Evolutionary conservation across 2,888 invertebrate species (phyloP).

Genomic region (Ennomos quercinarius): DNA sequence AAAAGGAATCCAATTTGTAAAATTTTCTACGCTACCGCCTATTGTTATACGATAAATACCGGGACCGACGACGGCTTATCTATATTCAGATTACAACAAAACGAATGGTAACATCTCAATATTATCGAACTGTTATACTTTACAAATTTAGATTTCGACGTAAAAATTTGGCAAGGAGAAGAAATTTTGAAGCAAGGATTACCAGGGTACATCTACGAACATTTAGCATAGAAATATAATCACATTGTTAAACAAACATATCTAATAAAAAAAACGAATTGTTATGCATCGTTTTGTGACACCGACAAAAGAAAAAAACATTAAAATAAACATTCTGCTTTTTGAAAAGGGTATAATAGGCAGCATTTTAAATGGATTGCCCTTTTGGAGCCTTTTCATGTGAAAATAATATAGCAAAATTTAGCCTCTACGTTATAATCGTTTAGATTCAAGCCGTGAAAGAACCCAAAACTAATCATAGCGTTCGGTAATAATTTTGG

Average conservation of each 20-base stretch:
- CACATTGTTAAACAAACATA: slow-evolving; percentile 7
- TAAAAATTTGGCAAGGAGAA: slow-evolving; percentile 23
- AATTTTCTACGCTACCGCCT: too few species aligned
- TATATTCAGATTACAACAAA: too few species aligned
- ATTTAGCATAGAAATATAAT: slow-evolving; percentile 28
- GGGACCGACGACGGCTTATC: too few species aligned
- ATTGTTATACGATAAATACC: too few species aligned
- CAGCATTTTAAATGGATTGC: slow-evolving; percentile 41
- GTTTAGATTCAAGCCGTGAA: slow-evolving; percentile 31
- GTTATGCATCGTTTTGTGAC: slow-evolving; percentile 10
- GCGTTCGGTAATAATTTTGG: slow-evolving; percentile 50
- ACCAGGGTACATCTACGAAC: slow-evolving; percentile 33
- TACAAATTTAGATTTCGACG: slow-evolving; percentile 13
- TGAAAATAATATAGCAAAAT: slow-evolving; percentile 21
- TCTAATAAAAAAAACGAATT: slow-evolving; percentile 13
- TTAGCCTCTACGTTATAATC: slow-evolving; percentile 27
- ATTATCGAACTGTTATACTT: slow-evolving; percentile 11
- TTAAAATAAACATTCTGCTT: slow-evolving; percentile 26
- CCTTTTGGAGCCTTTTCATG: slow-evolving; percentile 33
- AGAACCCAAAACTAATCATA: slow-evolving; percentile 67
- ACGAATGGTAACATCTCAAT: slow-evolving; percentile 34
- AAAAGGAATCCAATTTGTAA: too few species aligned
- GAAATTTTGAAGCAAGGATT: slow-evolving; percentile 27
- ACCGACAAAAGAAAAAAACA: slow-evolving; percentile 34
- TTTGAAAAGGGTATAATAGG: slow-evolving; percentile 37